These are phyloP conservation scores for Malacoctenus gilli DNA, from an alignment of 2,797 vertebrate species.

Conservation along the genomic window DNA sequence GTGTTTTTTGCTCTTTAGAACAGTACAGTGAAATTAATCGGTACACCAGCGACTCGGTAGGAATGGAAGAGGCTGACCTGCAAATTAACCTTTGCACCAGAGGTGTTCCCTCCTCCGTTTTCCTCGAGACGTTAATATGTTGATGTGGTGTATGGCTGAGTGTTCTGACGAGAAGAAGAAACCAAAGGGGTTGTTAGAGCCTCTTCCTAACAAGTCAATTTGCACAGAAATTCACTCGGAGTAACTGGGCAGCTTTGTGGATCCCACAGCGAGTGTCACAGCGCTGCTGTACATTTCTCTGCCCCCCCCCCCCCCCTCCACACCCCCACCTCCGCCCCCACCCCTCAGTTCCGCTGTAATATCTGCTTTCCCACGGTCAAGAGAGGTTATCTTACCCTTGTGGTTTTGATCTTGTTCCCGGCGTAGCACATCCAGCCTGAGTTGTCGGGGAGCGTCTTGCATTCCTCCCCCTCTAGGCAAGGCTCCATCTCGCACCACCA, in stretches of 20 bases:
- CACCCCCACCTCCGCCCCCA: no score
- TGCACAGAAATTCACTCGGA: constrained; percentile 23
- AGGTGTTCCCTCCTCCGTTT: constrained; percentile 36
- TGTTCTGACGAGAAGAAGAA: constrained; percentile 75
- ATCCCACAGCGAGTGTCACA: constrained; percentile 12
- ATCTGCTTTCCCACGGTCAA: constrained; percentile 47
- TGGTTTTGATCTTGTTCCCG: constrained; percentile 99
- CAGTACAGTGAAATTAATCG: constrained; percentile 29
- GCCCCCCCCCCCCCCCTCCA: no score
- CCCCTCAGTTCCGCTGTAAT: constrained; percentile 28
- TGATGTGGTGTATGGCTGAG: constrained; percentile 82
- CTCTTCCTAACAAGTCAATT: constrained; percentile 38
- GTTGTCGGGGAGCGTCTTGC: constrained; percentile 98
- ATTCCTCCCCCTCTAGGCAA: constrained; percentile 98
- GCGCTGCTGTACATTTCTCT: constrained; percentile 17
- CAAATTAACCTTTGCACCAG: constrained; percentile 52
- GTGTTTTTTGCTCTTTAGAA: constrained; percentile 21
- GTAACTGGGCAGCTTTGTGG: constrained; percentile 19
- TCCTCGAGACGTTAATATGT: constrained; percentile 64
- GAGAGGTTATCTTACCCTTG: constrained; percentile 89
- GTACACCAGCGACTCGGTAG: constrained; percentile 3
- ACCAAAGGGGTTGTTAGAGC: constrained; percentile 26
- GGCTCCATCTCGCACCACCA: constrained; percentile 99
- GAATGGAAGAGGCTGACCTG: constrained; percentile 63
- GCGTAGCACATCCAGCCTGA: constrained; percentile 99